These are phyloP conservation scores for Ianthella basta DNA, from an alignment of 37 sponge, comb jelly and placozoan genomes.

Conservation along the genomic window DNA sequence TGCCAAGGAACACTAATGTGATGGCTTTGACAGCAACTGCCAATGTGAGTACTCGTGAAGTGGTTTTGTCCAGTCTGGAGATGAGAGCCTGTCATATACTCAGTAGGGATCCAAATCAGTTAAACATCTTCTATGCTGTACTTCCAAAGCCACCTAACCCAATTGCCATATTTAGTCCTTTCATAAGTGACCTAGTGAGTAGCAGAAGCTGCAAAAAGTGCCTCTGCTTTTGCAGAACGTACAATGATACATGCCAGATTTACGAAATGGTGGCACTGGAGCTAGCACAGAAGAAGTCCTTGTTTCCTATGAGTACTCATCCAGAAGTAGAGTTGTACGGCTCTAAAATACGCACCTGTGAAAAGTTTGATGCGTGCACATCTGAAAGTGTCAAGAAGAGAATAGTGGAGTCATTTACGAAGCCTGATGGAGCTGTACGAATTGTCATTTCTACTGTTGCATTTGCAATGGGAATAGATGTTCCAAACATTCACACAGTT, in stretches of 20 bases:
- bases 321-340: not conserved
- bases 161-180: no score
- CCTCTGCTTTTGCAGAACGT: conserved; percentile 33
- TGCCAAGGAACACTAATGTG: conserved; percentile 28
- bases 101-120: no score
- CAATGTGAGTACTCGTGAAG: not conserved
- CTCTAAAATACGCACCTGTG: conserved; percentile 14
- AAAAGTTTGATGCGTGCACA: conserved; percentile 46
- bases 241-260: not conserved
- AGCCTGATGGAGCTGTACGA: conserved; percentile 21
- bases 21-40: conserved; percentile 64
- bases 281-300: not conserved
- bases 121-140: no score
- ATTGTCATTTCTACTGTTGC: conserved; percentile 57
- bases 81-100: conserved; percentile 7
- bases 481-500: conserved; percentile 35
- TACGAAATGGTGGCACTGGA: not conserved
- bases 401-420: conserved; percentile 40
- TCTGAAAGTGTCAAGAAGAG: conserved; percentile 13
- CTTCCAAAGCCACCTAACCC: no score
- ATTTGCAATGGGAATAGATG: conserved; percentile 66
- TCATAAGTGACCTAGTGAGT: not conserved
- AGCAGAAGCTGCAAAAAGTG: not conserved
- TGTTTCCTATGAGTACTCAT: not conserved
- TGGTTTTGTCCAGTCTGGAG: conserved; percentile 20